These are phyloP conservation scores for Dascillus cervinus DNA, from an alignment of 2,888 invertebrate genomes.

Conservation along the genomic window DNA sequence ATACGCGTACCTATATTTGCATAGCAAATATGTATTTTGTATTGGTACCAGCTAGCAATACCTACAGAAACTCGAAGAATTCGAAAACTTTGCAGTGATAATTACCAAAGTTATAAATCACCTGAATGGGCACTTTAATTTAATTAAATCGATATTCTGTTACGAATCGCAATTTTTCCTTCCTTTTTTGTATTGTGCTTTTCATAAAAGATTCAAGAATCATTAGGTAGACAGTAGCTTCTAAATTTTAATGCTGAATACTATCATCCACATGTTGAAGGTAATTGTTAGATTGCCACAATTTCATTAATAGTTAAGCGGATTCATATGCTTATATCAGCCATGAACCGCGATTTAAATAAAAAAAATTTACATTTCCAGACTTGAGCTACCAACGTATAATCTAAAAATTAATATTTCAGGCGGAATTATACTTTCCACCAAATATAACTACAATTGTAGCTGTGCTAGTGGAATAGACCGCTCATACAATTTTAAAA, in stretches of 20 bases:
- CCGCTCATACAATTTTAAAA: too few species aligned
- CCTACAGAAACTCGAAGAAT: constrained; percentile 11
- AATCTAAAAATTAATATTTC: neutral
- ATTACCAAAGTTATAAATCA: too few species aligned
- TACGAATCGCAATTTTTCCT: too few species aligned
- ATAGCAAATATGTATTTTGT: constrained; percentile 19
- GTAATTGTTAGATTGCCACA: constrained; percentile 15
- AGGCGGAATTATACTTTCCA: neutral
- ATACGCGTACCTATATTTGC: constrained; percentile 13
- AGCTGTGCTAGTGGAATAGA: too few species aligned
- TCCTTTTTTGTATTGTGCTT: too few species aligned
- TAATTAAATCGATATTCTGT: too few species aligned
- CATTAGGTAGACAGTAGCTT: too few species aligned
- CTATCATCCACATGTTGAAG: constrained; percentile 9
- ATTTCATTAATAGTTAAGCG: constrained; percentile 15
- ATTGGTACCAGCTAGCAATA: constrained; percentile 12
- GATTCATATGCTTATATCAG: constrained; percentile 6
- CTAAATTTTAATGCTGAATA: constrained; percentile 16
- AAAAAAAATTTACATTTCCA: neutral
- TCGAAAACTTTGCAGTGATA: neutral
- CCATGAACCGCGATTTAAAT: neutral
- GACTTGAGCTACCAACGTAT: neutral
- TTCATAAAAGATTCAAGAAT: too few species aligned
- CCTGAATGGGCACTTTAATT: too few species aligned
- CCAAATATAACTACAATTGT: too few species aligned